Percentiles rank a stretch among this genome's conserved stretches.
Conservation (phyloP, 1,140 invertebrate species). For the Pemphigus obesinymphae region DNA sequence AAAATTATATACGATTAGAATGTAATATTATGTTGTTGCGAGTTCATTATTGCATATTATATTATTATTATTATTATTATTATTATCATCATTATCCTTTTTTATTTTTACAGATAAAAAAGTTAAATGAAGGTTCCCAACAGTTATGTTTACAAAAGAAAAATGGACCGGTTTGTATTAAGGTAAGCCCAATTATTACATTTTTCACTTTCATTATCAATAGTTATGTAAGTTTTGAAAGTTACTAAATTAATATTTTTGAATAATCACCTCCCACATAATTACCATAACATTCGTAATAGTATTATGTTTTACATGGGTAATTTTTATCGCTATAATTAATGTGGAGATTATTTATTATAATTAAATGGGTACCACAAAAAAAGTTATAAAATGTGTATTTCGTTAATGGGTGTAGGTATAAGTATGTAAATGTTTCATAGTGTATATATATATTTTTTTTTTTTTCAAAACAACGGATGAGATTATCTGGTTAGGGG, state of each 20-base stretch:
- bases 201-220: not conserved
- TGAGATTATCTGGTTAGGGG: too few relatives aligned
- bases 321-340: too few relatives aligned
- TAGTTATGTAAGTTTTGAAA: not conserved
- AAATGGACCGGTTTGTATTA: not conserved
- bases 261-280: not conserved
- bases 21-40: not conserved
- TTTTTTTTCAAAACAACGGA: too few relatives aligned
- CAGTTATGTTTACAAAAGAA: not conserved
- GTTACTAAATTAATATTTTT: not conserved
- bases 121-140: slow-evolving; percentile 29
- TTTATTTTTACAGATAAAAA: slow-evolving; percentile 30
- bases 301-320: not conserved
- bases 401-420: too few relatives aligned
- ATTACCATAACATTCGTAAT: not conserved
- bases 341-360: too few relatives aligned
- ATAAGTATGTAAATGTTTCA: too few relatives aligned
- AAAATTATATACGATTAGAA: not conserved
- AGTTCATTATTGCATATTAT: not conserved
- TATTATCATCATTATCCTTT: not conserved
- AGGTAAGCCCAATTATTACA: not conserved
- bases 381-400: too few relatives aligned
- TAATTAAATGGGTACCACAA: too few relatives aligned
- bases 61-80: not conserved
- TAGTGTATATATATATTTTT: too few relatives aligned